Base-by-base conservation (phyloP, 1,140 invertebrate species). In the Nebria ingens region DNA sequence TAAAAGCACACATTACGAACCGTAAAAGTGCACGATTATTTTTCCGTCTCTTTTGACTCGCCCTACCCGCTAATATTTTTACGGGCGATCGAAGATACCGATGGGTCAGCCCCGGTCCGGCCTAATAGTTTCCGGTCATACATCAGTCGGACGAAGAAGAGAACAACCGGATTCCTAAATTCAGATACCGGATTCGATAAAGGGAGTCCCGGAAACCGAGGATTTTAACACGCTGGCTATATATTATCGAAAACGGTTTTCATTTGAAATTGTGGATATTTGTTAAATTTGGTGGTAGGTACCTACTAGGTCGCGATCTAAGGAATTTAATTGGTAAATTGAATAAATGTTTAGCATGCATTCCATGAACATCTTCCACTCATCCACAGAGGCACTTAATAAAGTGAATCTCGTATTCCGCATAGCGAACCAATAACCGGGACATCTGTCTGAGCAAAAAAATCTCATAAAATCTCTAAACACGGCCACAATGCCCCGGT, bases 71-170 rank as follows among this genome's bases (percentile, higher is more conserved):
- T 68, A 68, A 68, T 68, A 68, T 70, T 70, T 70, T 70, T 70
- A 70, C 67, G 65, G 65, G 59, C 62, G 65, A 70, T 70, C 68
- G 63, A 61, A 66, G 66, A 70, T 70, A 68, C 63, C 65, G 63
- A 66, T 64, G 65, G 63, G 64, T 64, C 59, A 62, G 52, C 62
- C 58, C 60, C 60, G 53, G n/a, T 34, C 6, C n/a, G 25, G n/a
- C 25, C 65, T 69, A 69, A 70, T 68, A 63, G 66, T 59, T 70
- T 70, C 68, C 68, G 63, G 65, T 22, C 57, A 61, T 64, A 58
- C 49, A 58, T 58, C 59, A 58, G 19, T 20, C 25, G 25, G 25
- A n/a, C n/a, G n/a, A 9, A 9, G 6, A 34, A n/a, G 6, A 34
- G 25, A 34, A 34, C 6, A 6, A 34, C 25, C 25, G 25, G 25